Base-by-base conservation (phyloP, 2,888 invertebrate genomes). In the Cheiracanthium punctorium region DNA sequence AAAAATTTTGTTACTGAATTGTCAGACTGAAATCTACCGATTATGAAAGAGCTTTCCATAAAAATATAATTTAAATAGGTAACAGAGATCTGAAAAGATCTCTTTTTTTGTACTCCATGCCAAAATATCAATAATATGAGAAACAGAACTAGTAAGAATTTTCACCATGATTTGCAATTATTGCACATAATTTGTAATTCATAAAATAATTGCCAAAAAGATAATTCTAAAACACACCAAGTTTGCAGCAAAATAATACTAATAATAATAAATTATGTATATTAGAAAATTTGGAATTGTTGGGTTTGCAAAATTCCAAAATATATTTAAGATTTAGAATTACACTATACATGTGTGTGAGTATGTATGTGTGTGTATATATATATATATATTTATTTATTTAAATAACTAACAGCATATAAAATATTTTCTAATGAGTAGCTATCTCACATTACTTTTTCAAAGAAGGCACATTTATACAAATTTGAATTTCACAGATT, bases 381-480 rank as follows among this genome's bases (percentile, higher is more conserved):
- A 32, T 48, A 52, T 77, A 77, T 77, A 28, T 76, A 76, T 64
- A 77, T 29, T 7, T 37, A 37, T 37, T 37, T 37, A 37, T 37
- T 7, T 37, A 37, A 37, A 10, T 75, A n/a, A n/a, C 69, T 70
- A 77, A 77, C 69, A 70, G 69, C 77, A 48, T 77, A 77, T 77
- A 77, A 77, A 77, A 77, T 77, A 77, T 69, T 67, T 64, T 41
- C 69, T 69, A 20, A 69, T 70, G n/a, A 32, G 30, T 28, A n/a
- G 20, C 12, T 48, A 69, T 70, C 64, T 77, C 52, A 14, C 32
- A 69, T 14, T 77, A 67, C 33, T 77, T 69, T 58, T 75, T 77
- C 52, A 76, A 76, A 76, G 77, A 77, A 77, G 77, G 77, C 77
- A 77, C 77, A 77, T 77, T 77, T 52, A 70, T 77, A 33, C 24